phyloP scores from a whole-genome alignment of 2,113 vertebrate genomes.

The Tupaia chinensis region DNA sequence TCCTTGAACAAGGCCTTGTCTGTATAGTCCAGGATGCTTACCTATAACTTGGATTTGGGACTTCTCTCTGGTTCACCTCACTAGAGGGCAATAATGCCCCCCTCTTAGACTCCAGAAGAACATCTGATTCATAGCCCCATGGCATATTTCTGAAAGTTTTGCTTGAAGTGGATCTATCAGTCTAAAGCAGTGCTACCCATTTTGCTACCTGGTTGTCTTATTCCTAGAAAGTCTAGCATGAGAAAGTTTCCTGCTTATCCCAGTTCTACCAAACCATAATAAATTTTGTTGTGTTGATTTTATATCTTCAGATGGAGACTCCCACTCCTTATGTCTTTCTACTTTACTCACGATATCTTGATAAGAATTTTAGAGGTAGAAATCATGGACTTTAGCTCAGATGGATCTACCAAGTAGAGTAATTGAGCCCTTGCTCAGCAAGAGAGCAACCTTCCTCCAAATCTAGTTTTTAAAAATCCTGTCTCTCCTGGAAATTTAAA shows the following conservation, averaged over 20 bases:
- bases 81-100: neutral
- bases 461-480: neutral
- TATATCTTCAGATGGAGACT: neutral
- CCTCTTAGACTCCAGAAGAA: neutral
- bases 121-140: neutral
- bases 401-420: neutral
- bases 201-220: neutral
- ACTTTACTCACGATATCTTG: neutral
- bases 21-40: neutral
- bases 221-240: neutral
- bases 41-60: neutral
- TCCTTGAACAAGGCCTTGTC: neutral
- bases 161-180: neutral
- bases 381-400: neutral
- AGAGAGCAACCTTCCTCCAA: neutral
- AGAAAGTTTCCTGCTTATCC: neutral
- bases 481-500: neutral
- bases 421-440: neutral
- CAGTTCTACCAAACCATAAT: neutral
- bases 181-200: neutral
- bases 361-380: slow-evolving; percentile 25
- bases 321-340: neutral
- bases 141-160: neutral
- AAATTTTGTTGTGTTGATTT: neutral
- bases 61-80: slow-evolving; percentile 10